phyloP scores from a whole-genome alignment of 64 coral and sea anemone genomes.

The Actinia tenebrosa region DNA sequence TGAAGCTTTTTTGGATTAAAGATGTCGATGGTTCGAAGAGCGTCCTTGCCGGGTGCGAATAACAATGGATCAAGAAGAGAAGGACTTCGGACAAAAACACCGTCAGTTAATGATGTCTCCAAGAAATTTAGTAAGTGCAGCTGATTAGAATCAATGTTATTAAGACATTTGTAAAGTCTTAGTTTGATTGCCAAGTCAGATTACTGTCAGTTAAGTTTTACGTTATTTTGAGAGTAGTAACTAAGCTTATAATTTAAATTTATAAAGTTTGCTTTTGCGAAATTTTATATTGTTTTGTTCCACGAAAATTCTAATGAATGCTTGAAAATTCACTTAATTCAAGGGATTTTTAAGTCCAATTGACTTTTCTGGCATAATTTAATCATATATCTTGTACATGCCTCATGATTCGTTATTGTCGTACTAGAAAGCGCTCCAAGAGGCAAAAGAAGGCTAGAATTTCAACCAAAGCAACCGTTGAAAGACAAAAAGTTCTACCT shows the following conservation, averaged over 20 bases:
- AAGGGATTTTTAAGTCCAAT: too few relatives aligned
- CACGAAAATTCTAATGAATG: too few relatives aligned
- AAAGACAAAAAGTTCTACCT: conserved; percentile 77
- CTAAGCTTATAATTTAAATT: too few relatives aligned
- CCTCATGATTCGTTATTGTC: neutral
- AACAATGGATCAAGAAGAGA: conserved; percentile 46
- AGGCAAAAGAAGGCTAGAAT: conserved; percentile 82
- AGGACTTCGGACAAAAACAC: conserved; percentile 73
- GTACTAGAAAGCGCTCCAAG: conserved; percentile 67
- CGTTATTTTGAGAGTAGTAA: too few relatives aligned
- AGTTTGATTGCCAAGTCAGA: too few relatives aligned
- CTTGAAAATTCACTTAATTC: too few relatives aligned
- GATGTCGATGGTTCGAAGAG: conserved; percentile 46
- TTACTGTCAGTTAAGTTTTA: too few relatives aligned
- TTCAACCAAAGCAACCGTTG: conserved; percentile 63
- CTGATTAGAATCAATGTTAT: neutral
- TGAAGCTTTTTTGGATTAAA: neutral
- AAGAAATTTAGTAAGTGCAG: conserved; percentile 78
- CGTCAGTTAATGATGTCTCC: conserved; percentile 76
- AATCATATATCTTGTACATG: neutral
- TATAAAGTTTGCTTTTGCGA: too few relatives aligned
- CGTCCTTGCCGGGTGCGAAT: conserved; percentile 34
- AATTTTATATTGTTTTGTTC: too few relatives aligned
- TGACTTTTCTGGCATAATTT: neutral
- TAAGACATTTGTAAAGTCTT: too few relatives aligned